These are phyloP conservation scores for Hydrolagus affinis DNA, from an alignment of 2,113 vertebrate species.

Conservation along the genomic window DNA sequence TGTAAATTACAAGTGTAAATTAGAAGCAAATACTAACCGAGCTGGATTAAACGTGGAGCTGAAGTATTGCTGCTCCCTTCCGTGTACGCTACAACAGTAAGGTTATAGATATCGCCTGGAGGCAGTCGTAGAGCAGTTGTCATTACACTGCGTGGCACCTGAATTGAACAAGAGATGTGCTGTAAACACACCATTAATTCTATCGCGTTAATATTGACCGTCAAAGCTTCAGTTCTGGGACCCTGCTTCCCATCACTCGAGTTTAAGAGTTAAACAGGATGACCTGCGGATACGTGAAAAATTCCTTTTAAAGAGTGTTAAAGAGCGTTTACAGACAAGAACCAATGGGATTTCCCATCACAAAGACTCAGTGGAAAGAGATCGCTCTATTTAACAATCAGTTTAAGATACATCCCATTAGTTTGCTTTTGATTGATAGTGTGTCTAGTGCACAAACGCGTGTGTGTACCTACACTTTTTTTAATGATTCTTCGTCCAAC, in stretches of 20 bases:
- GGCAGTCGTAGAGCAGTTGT: constrained; percentile 74
- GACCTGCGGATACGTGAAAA: not conserved
- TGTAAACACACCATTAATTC: not conserved
- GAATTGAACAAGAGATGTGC: not conserved
- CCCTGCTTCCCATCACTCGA: not conserved
- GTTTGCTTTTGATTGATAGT: not conserved
- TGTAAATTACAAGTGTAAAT: not conserved
- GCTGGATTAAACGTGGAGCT: constrained; percentile 68
- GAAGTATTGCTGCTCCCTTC: constrained; percentile 83
- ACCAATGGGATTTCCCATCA: too few relatives aligned
- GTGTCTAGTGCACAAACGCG: not conserved
- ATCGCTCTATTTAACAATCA: too few relatives aligned
- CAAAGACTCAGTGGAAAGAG: too few relatives aligned
- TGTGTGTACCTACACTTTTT: constrained; percentile 60
- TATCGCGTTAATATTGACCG: not conserved
- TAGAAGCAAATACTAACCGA: constrained; percentile 61
- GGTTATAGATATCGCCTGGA: constrained; percentile 89
- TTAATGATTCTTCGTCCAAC: constrained; percentile 77
- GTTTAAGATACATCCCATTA: not conserved
- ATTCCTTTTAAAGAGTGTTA: not conserved
- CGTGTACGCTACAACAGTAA: constrained; percentile 86
- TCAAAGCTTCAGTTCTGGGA: not conserved
- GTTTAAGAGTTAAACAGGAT: not conserved
- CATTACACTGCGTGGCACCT: constrained; percentile 85
- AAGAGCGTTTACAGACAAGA: not conserved